Conservation (phyloP, 2,113 vertebrate genomes). For the Mesocricetus auratus region DNA sequence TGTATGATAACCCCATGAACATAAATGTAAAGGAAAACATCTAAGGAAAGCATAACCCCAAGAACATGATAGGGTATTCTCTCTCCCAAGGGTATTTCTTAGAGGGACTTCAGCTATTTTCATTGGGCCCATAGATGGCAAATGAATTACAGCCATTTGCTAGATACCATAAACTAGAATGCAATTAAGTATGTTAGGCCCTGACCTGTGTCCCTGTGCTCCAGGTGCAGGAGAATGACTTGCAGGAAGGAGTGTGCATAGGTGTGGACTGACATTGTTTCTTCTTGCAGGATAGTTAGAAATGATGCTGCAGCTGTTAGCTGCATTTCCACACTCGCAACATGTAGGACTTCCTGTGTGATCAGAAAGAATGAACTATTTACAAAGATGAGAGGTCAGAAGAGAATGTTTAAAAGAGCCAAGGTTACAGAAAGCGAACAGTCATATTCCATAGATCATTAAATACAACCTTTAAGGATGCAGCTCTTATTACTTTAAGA, state of each 20-base stretch:
- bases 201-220: conserved; percentile 94
- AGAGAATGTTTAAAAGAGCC: not conserved
- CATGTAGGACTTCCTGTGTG: conserved; percentile 92
- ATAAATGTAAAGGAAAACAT: conserved; percentile 17
- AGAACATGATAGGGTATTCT: not conserved
- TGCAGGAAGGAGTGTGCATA: conserved; percentile 96
- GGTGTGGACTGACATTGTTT: conserved; percentile 93
- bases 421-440: not conserved
- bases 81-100: not conserved
- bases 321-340: conserved; percentile 94
- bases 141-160: not conserved
- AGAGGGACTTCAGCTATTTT: not conserved
- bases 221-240: conserved; percentile 93
- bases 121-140: not conserved
- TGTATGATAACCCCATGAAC: not conserved
- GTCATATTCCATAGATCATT: not conserved
- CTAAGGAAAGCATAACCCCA: not conserved
- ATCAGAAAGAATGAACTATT: conserved; percentile 76
- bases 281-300: conserved; percentile 95
- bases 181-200: not conserved
- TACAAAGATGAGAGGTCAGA: conserved; percentile 37
- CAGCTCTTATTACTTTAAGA: conserved; percentile 33
- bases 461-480: not conserved
- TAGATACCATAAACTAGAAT: not conserved
- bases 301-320: conserved; percentile 94